Evolutionary conservation across 2,797 vertebrate genomes (phyloP), one percentile per base, ranked within the genome.

Genomic region (Rhodeus uyekii): DNA sequence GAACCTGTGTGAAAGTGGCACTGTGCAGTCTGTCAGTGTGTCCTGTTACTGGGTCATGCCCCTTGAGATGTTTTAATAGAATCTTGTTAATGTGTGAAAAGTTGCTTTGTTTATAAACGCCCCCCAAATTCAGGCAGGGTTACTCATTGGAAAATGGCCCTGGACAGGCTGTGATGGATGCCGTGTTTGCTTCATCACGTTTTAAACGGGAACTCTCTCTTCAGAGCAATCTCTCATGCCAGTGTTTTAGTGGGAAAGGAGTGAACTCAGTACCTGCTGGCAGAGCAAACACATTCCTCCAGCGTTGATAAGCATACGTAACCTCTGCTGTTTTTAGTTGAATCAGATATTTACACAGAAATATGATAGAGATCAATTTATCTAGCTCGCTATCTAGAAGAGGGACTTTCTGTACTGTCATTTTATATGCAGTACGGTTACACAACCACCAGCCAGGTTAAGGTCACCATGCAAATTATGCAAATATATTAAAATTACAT

Each of bases 401-500:
- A 86, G 67, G 34, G 63, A 67, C 68, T 81, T 81, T 67, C 29
- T 29, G 36, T 67, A 38, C 46, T 61, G 65, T 60, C 10, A 50
- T 46, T 63, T n/a, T 53, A 73, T 80, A 24, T 16, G 46, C 14
- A 48, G 50, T 72, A 68, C 50, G 82, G 86, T 87, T 83, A 83
- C 65, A 79, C 80, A 81, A 82, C 71, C 85, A 76, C 58, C 64
- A 61, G 53, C 29, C 18, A 80, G 50, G 42, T 82, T 58, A 27
- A 69, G 83, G 67, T 64, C 27, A 3, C 9, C 53, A 88, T 89
- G 83, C 85, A 90, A 90, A 90, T 60, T 71, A 90, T 90, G 85
- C 84, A 90, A 90, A 90, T 87, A 3, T 84, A 87, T 87, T 79
- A 82, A 89, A 90, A 90, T 76, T 0, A 5, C 44, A 86, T 79